These are phyloP conservation scores for Danaus chrysippus DNA, from an alignment of 2,888 invertebrate genomes.

Conservation along the genomic window DNA sequence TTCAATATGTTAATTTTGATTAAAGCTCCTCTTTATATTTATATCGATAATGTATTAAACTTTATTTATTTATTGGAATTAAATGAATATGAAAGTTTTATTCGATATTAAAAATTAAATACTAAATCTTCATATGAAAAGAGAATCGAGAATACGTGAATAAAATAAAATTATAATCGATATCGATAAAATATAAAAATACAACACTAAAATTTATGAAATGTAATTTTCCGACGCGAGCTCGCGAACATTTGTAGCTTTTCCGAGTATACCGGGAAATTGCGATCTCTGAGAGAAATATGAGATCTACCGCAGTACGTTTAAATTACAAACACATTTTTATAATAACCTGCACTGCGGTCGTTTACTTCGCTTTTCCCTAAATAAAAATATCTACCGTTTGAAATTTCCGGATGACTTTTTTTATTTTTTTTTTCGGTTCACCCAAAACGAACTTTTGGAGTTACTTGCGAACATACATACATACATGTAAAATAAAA, in stretches of 20 bases:
- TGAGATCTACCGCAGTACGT: constrained; percentile 68
- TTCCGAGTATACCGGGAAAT: constrained; percentile 74
- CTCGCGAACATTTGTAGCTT: constrained; percentile 76
- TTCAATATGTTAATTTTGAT: no score
- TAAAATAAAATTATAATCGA: constrained; percentile 10
- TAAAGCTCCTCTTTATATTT: no score
- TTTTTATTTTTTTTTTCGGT: constrained; percentile 13
- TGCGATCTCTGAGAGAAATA: constrained; percentile 69
- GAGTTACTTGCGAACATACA: not conserved
- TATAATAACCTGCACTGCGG: constrained; percentile 58
- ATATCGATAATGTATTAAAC: not conserved
- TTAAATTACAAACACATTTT: constrained; percentile 69
- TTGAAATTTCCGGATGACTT: constrained; percentile 13
- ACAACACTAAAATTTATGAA: constrained; percentile 71
- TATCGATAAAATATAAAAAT: constrained; percentile 28
- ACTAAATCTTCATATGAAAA: no score
- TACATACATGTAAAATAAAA: no score
- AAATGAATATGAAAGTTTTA: no score
- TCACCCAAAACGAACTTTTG: constrained; percentile 8
- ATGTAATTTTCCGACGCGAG: constrained; percentile 76
- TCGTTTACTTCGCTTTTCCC: constrained; percentile 27
- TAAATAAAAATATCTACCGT: constrained; percentile 24
- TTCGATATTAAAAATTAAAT: no score
- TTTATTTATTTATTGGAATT: no score
- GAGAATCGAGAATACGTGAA: no score